Evolutionary conservation across 1,140 invertebrate genomes (phyloP).

Genomic region (Pseudomyrmex gracilis): DNA sequence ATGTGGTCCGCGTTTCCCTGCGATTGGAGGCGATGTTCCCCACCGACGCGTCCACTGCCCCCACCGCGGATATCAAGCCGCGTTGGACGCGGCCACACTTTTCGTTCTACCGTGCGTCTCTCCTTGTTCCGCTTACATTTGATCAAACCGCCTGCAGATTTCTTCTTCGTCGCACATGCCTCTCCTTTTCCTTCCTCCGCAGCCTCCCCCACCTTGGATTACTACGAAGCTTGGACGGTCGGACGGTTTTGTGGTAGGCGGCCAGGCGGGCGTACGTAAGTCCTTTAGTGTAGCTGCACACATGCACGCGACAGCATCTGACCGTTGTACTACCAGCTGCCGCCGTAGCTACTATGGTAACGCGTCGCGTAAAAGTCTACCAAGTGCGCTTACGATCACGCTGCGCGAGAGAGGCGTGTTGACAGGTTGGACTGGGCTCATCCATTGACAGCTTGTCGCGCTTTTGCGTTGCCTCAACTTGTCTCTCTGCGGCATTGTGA

Average conservation of each 20-base stretch:
- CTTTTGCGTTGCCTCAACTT: not conserved
- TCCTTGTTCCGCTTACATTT: conserved; percentile 47
- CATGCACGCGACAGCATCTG: conserved; percentile 85
- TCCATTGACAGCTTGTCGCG: conserved; percentile 33
- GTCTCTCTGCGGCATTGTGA: conserved; percentile 20
- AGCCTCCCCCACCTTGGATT: conserved; percentile 75
- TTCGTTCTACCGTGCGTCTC: conserved; percentile 61
- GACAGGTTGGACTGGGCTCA: conserved; percentile 41
- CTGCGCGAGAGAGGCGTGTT: conserved; percentile 30
- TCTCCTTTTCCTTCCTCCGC: conserved; percentile 37
- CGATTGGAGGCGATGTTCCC: conserved; percentile 74
- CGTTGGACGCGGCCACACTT: conserved; percentile 69
- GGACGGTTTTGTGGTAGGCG: conserved; percentile 74
- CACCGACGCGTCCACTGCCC: conserved; percentile 64
- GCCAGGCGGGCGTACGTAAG: conserved; percentile 72
- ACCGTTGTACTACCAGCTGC: conserved; percentile 72
- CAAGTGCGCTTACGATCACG: conserved; percentile 66
- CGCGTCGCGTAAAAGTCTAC: conserved; percentile 61
- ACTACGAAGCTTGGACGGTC: conserved; percentile 66
- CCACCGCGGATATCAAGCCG: conserved; percentile 75
- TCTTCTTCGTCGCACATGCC: conserved; percentile 19
- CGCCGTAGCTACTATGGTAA: conserved; percentile 70
- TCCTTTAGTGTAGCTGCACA: conserved; percentile 84
- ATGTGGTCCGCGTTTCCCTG: conserved; percentile 75
- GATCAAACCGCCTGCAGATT: not conserved